Evolutionary conservation across 2,888 invertebrate genomes (phyloP), one percentile per base, ranked within the genome.

Genomic region (Listrodromus nycthemerus): DNA sequence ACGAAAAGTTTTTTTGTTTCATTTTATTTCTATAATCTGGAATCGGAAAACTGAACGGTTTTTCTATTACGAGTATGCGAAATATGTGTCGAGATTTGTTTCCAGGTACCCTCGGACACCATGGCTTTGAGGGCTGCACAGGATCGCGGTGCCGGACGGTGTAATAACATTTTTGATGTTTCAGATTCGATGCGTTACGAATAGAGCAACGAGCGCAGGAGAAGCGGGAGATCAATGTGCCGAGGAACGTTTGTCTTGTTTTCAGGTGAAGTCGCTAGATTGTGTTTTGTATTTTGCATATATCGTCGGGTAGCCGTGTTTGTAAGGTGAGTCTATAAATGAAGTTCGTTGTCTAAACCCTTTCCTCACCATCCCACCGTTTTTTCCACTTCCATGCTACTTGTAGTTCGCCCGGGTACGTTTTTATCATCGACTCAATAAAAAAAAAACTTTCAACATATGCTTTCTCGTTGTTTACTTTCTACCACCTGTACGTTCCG

Each of bases 321-420:
- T 70, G 80, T 83, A 89, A 91, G 91, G 91, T 91, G 91, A 91
- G 91, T 91, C 85, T 80, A 75, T 83, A 70, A 82, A 82, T 66
- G 73, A 66, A 73, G 86, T 61, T 88, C 80, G 85, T 84, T 85
- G 84, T 87, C 86, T 85, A 78, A 83, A 84, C 85, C 76, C 69
- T 69, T 71, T 69, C 83, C 85, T 66, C 61, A 73, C 61, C 48
- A 48, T 6, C 45, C 41, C 52, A 50, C 45, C 19, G 82, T 37
- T 75, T 82, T 83, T 71, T 65, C 48, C 80, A 83, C 82, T 83
- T 84, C 82, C 82, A 82, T 88, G 80, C 75, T 75, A 87, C 69
- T 79, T 87, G 80, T 86, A 85, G 83, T 87, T 88, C 84, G n/a
- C 27, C 27, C 85, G 73, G 89, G 88, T 86, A 87, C 87, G 85